A percentile compares a stretch with the other conserved stretches of the same genome.
Conservation (phyloP, 2,797 vertebrate species). For the Myripristis jacobus region DNA sequence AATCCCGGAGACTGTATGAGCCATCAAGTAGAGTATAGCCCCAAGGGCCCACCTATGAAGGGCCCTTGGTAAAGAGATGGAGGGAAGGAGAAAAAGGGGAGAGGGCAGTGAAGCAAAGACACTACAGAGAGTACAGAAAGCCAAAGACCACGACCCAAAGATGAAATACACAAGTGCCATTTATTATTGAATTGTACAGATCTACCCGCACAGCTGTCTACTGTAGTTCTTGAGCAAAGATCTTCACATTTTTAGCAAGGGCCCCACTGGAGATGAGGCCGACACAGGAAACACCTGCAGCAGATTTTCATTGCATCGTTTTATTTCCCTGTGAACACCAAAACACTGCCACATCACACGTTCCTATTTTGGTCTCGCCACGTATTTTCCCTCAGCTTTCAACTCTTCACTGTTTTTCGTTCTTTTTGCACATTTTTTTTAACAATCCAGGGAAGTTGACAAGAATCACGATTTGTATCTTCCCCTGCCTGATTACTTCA, state of each 20-base stretch:
- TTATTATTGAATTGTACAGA: conserved; percentile 46
- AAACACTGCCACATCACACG: conserved; percentile 33
- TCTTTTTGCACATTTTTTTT: conserved; percentile 51
- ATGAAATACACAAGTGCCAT: conserved; percentile 47
- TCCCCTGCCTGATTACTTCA: conserved; percentile 38
- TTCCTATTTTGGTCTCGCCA: conserved; percentile 37
- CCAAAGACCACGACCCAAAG: conserved; percentile 56
- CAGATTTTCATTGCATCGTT: conserved; percentile 51
- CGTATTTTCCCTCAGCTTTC: conserved; percentile 6
- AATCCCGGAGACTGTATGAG: conserved; percentile 92
- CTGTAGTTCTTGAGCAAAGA: conserved; percentile 34
- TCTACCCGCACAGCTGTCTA: conserved; percentile 25
- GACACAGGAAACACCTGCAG: conserved; percentile 40
- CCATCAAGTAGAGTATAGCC: conserved; percentile 89
- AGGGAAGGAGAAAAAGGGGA: conserved; percentile 18
- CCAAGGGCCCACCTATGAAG: conserved; percentile 89
- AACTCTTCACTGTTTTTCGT: conserved; percentile 5
- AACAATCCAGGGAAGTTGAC: conserved; percentile 36
- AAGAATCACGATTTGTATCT: conserved; percentile 46
- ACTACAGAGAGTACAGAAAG: conserved; percentile 52
- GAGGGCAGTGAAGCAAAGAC: conserved; percentile 45
- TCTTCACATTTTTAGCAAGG: conserved; percentile 21
- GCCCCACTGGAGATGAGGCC: conserved; percentile 56
- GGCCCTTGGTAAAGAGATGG: conserved; percentile 84
- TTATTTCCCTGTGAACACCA: conserved; percentile 27